phyloP scores from a whole-genome alignment of 2,888 invertebrate species.

The Andrena chrysosceles region DNA sequence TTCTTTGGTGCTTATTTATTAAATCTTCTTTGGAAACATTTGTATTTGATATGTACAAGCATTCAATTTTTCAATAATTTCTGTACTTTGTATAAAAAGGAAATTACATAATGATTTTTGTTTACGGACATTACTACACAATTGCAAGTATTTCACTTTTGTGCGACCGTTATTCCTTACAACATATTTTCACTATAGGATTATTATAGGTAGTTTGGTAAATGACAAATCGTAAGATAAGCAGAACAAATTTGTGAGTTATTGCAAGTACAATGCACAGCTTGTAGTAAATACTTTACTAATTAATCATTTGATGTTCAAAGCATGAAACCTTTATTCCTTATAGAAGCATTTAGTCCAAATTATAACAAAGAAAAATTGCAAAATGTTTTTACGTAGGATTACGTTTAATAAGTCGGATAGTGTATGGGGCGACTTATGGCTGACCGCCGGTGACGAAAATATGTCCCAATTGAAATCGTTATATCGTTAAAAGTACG shows the following conservation, averaged over 20 bases:
- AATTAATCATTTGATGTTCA: neutral
- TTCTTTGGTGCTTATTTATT: slow-evolving; percentile 52
- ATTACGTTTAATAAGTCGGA: too few species aligned
- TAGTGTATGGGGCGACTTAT: too few species aligned
- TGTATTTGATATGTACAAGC: slow-evolving; percentile 25
- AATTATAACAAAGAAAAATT: slow-evolving; percentile 1
- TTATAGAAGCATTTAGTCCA: too few species aligned
- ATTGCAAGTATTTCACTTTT: slow-evolving; percentile 14
- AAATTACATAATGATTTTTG: neutral
- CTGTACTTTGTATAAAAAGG: slow-evolving; percentile 35
- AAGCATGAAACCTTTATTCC: neutral
- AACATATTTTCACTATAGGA: neutral
- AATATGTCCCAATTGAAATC: too few species aligned
- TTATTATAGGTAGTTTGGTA: neutral
- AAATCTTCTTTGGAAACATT: slow-evolving; percentile 32
- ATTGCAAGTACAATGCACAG: neutral
- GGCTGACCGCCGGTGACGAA: too few species aligned
- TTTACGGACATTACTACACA: slow-evolving; percentile 17
- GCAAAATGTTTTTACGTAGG: neutral
- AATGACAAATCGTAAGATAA: neutral
- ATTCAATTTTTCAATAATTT: slow-evolving; percentile 35
- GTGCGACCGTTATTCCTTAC: neutral
- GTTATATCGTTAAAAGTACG: too few species aligned
- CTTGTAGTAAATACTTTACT: neutral
- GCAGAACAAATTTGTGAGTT: neutral